Base-by-base conservation (phyloP, 1,140 invertebrate genomes). In the Drosophila kohkoa region DNA sequence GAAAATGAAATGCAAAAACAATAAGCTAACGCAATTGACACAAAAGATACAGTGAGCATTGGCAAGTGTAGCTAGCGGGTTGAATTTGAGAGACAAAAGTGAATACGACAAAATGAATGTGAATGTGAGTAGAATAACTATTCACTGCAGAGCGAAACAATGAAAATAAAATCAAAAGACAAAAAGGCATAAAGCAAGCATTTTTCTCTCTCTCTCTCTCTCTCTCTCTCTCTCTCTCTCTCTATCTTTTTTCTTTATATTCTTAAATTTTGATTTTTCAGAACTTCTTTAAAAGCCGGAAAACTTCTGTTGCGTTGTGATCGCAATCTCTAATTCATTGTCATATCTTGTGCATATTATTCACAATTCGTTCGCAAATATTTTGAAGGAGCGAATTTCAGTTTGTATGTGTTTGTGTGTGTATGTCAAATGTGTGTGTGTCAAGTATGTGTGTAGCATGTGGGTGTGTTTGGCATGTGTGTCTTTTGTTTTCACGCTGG, bases 401-500 rank as follows among this genome's bases (percentile, higher is more conserved):
- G 20, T 25, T 25, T 25, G 3, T 4, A 25, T 25, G 20, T 25
- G 20, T 4, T 25, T 25, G 20, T 25, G 20, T 25, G 3, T 25
- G 20, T 25, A 25, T 25, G 20, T 25, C 3, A 25, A 25, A 25
- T 25, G 20, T 25, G 20, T 25, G 20, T 25, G 20, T 25, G 20
- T 25, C 20, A 4, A 25, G 20, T 4, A 25, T 25, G 20, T 20
- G 20, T 20, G 20, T 20, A 20, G 3, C 2, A 20, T 20, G 20
- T 25, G 3, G 20, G 20, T 25, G 20, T 25, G 3, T 25, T 25
- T 25, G 20, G 20, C 20, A 25, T 25, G 41, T n/a, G 16, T 63
- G 55, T 57, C 51, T 49, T 49, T 28, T 71, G 15, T 71, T 64
- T 71, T 64, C 35, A 46, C 28, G 35, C 48, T 63, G 58, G 15